These are phyloP conservation scores for Rattus rattus DNA, from an alignment of 2,113 vertebrate genomes.

Conservation along the genomic window DNA sequence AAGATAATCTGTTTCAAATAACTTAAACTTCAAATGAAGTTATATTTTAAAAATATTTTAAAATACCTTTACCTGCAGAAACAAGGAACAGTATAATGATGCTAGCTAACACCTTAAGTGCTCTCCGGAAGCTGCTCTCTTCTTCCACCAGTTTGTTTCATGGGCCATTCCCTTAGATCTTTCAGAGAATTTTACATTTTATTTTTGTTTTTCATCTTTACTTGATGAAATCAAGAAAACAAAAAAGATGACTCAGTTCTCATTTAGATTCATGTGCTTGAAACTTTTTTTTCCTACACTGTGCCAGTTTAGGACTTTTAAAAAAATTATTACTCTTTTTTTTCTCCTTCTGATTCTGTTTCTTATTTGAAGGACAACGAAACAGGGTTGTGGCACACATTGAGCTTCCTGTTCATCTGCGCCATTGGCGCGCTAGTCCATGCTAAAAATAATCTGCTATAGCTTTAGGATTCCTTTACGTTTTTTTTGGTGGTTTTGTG, in stretches of 20 bases:
- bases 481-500: no score
- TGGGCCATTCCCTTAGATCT: constrained; percentile 71
- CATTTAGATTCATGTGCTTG: constrained; percentile 68
- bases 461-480: constrained; percentile 62
- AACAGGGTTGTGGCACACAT: constrained; percentile 74
- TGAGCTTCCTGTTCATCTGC: constrained; percentile 82
- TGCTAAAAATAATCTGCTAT: constrained; percentile 27
- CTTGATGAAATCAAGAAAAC: constrained; percentile 73
- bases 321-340: neutral
- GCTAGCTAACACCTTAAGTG: constrained; percentile 16
- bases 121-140: constrained; percentile 44
- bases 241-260: constrained; percentile 58
- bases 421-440: constrained; percentile 67
- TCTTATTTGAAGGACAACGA: constrained; percentile 71
- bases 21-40: constrained; percentile 64
- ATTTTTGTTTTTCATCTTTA: constrained; percentile 70
- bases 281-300: constrained; percentile 77
- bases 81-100: constrained; percentile 52
- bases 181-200: constrained; percentile 77
- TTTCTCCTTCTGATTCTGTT: constrained; percentile 79
- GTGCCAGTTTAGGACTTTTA: constrained; percentile 16
- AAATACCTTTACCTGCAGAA: constrained; percentile 70
- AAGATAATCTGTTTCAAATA: constrained; percentile 71
- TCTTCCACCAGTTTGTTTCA: constrained; percentile 45
- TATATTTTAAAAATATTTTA: constrained; percentile 61